Evolutionary conservation across 2,113 vertebrate species (phyloP).

Genomic region (Toxotes chatareus): DNA sequence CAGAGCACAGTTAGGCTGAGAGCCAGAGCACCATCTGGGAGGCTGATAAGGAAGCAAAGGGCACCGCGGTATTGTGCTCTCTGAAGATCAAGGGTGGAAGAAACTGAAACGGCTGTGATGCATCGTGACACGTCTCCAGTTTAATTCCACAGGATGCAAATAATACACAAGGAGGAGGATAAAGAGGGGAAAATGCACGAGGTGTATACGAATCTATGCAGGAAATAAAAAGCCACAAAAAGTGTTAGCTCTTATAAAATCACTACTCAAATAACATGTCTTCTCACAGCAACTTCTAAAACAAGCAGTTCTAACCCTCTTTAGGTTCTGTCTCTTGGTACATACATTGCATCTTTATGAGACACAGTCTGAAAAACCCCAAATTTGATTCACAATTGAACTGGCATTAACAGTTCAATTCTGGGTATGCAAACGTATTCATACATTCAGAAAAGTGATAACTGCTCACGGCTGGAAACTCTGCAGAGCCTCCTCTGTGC

Average conservation of each 20-base stretch:
- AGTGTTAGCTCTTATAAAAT: no score
- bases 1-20: not conserved
- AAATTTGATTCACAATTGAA: not conserved
- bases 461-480: not conserved
- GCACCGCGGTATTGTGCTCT: slow-evolving; percentile 8
- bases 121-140: slow-evolving; percentile 5
- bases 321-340: no score
- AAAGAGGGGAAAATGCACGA: not conserved
- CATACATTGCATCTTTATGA: no score
- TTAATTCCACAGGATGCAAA: not conserved
- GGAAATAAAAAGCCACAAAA: not conserved
- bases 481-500: slow-evolving; percentile 6
- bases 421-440: not conserved
- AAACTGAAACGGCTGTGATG: slow-evolving; percentile 21
- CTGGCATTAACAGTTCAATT: not conserved
- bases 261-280: not conserved
- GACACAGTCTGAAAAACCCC: not conserved
- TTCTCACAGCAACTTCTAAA: not conserved
- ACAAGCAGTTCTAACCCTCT: not conserved
- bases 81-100: not conserved
- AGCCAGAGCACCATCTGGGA: slow-evolving; percentile 35
- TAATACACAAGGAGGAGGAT: not conserved
- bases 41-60: slow-evolving; percentile 50
- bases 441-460: not conserved
- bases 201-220: not conserved